These are phyloP conservation scores for Caranx melampygus DNA, from an alignment of 2,113 vertebrate species.

Conservation along the genomic window DNA sequence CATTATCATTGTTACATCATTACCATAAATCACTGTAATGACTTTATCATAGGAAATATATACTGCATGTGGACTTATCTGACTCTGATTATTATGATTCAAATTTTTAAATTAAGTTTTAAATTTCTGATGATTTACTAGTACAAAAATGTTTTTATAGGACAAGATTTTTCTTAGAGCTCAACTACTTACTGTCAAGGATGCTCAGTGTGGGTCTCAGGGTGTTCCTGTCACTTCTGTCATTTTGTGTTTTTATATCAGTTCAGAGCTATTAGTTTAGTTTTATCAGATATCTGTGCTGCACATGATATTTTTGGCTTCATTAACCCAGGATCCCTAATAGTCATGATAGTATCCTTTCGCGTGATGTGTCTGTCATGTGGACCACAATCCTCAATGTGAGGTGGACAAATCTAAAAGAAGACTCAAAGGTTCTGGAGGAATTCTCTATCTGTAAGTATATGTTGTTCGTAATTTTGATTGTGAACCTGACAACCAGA, in stretches of 20 bases:
- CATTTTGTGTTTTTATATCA: too few species aligned
- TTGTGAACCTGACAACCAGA: not conserved
- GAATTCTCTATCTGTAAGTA: not conserved
- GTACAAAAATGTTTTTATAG: not conserved
- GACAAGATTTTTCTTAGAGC: not conserved
- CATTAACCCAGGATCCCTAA: not conserved
- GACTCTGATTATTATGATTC: not conserved
- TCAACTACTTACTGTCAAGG: not conserved
- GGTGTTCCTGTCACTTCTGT: too few species aligned
- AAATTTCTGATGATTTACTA: not conserved
- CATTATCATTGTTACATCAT: conserved; percentile 19
- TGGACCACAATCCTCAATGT: not conserved
- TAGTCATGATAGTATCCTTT: not conserved
- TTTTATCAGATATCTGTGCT: not conserved
- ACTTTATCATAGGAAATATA: conserved; percentile 1
- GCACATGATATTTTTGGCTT: not conserved
- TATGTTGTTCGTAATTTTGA: too few species aligned
- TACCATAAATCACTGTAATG: conserved; percentile 1
- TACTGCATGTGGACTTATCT: conserved; percentile 5
- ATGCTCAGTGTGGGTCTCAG: not conserved
- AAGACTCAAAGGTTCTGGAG: not conserved
- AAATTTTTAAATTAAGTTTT: not conserved
- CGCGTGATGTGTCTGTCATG: not conserved
- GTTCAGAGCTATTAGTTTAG: not conserved
- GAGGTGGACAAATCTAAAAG: not conserved